phyloP scores from a whole-genome alignment of 2,113 vertebrate species.

The Sylvilagus bachmani region DNA sequence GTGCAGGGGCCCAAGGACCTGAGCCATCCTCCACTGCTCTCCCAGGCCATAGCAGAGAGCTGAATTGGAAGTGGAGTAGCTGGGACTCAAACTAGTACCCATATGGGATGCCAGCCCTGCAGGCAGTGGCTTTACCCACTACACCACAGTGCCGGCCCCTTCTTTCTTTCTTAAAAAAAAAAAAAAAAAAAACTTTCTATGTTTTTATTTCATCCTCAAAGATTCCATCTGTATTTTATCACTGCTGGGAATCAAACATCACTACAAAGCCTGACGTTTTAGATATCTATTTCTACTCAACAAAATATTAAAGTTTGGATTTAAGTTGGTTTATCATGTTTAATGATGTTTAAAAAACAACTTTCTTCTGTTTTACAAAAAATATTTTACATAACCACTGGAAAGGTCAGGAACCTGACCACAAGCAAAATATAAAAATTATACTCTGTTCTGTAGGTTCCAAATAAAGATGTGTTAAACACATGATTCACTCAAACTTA shows the following conservation, averaged over 20 bases:
- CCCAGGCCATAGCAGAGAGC: too few relatives aligned
- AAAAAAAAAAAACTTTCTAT: neutral
- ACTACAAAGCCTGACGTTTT: neutral
- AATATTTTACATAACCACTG: neutral
- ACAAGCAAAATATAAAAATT: neutral
- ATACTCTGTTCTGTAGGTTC: neutral
- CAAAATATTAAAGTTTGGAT: neutral
- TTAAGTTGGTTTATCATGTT: neutral
- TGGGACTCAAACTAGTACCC: too few relatives aligned
- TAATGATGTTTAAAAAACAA: neutral
- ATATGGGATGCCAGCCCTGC: too few relatives aligned
- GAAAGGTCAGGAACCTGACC: neutral
- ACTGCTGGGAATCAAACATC: constrained; percentile 18
- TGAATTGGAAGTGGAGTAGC: too few relatives aligned
- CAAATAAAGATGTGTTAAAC: constrained; percentile 22
- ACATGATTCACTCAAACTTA: neutral
- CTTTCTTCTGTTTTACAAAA: neutral
- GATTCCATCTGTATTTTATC: neutral
- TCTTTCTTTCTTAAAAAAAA: too few relatives aligned
- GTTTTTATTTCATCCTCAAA: constrained; percentile 45
- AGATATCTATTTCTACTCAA: neutral
- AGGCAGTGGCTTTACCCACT: too few relatives aligned
- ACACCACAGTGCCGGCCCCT: too few relatives aligned
- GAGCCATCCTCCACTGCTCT: too few relatives aligned
- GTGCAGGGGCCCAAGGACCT: too few relatives aligned